These are phyloP conservation scores for Leptopilina myrica DNA, from an alignment of 2,888 invertebrate species.

Conservation along the genomic window DNA sequence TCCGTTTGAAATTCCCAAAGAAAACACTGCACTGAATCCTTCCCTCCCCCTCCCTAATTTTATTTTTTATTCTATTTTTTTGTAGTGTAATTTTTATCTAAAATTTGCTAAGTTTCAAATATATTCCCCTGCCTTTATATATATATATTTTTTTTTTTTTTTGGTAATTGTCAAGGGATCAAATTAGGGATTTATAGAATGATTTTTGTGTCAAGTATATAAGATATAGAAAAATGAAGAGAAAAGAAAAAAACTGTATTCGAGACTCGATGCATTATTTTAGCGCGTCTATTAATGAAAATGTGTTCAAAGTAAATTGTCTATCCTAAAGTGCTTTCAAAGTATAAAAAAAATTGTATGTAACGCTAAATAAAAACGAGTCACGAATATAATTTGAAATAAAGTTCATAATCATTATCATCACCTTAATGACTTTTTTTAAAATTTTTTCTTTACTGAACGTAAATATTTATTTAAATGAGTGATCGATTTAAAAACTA, in stretches of 20 bases:
- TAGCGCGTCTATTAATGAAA: not conserved
- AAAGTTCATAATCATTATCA: not conserved
- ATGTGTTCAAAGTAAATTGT: slow-evolving; percentile 1
- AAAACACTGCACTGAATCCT: slow-evolving; percentile 16
- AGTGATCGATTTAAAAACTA: slow-evolving; percentile 14
- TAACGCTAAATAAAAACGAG: slow-evolving; percentile 11
- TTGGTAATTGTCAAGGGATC: slow-evolving; percentile 28
- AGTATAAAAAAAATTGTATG: slow-evolving; percentile 6
- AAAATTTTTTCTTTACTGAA: not conserved
- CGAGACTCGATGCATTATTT: not conserved
- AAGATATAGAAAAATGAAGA: not conserved
- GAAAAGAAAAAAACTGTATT: not conserved
- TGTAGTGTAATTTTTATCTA: slow-evolving; percentile 19
- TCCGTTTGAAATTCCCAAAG: not conserved
- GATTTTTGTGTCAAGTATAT: slow-evolving; percentile 24
- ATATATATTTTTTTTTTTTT: slow-evolving; percentile 2
- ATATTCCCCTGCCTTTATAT: not conserved
- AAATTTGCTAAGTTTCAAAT: slow-evolving; percentile 17
- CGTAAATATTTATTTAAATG: slow-evolving; percentile 34
- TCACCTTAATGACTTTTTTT: not conserved
- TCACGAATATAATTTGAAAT: slow-evolving; percentile 1
- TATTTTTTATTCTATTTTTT: not conserved
- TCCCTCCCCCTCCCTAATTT: not conserved
- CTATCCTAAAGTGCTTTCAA: slow-evolving; percentile 22
- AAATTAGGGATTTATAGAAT: slow-evolving; percentile 29